Percentiles rank a stretch among this genome's conserved stretches.
Conservation (phyloP, 2,888 invertebrate genomes). For the Drosophila emarginata region DNA sequence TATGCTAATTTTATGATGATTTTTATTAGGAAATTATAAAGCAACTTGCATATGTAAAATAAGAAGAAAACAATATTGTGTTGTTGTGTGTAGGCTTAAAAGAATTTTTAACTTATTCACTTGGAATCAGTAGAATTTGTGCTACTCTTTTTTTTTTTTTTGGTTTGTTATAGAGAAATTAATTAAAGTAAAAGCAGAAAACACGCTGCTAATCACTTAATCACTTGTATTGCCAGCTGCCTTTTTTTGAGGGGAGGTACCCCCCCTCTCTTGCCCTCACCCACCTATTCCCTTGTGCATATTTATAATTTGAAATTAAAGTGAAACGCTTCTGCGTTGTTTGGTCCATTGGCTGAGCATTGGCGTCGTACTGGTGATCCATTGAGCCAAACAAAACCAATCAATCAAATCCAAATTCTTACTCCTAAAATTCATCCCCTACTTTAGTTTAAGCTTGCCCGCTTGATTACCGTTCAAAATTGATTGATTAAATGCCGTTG, state of each 20-base stretch:
- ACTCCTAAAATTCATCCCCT: conserved; percentile 55
- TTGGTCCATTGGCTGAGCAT: neutral
- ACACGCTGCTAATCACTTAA: conserved; percentile 50
- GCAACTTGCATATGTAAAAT: conserved; percentile 11
- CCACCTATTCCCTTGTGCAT: conserved; percentile 27
- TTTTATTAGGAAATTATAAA: conserved; percentile 36
- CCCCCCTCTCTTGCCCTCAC: conserved; percentile 12
- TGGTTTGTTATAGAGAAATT: conserved; percentile 43
- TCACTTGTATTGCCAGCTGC: conserved; percentile 63
- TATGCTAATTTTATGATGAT: conserved; percentile 34
- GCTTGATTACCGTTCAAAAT: conserved; percentile 78
- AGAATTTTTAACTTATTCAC: neutral
- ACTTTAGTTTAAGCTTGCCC: conserved; percentile 71
- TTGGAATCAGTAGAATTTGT: too few species aligned
- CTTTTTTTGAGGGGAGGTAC: conserved; percentile 39
- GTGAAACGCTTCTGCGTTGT: conserved; percentile 33
- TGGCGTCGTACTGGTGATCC: conserved; percentile 48
- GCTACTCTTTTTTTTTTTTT: too few species aligned
- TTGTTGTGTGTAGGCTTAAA: conserved; percentile 11
- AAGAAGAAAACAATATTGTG: too few species aligned
- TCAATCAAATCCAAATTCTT: conserved; percentile 58
- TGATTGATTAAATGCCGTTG: conserved; percentile 76
- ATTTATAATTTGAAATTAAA: conserved; percentile 75
- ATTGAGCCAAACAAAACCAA: conserved; percentile 64
- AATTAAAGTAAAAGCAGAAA: conserved; percentile 63